phyloP scores from a whole-genome alignment of 1,140 invertebrate species.

The Drosophila setifemur region DNA sequence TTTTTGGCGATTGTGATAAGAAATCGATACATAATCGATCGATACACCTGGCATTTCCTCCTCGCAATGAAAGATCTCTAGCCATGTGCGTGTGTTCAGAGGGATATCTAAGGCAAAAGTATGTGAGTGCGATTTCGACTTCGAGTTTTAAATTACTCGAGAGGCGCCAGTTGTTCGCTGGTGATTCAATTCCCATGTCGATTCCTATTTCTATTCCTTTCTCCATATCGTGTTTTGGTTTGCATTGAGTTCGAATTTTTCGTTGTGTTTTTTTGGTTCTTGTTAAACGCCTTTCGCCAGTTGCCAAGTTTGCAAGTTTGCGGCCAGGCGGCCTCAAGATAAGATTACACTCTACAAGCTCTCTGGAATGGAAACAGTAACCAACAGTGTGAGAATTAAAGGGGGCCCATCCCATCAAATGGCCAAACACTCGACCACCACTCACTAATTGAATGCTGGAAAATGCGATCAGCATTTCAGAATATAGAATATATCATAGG shows the following conservation, averaged over 20 bases:
- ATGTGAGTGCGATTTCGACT: no score
- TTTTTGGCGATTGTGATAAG: slow-evolving; percentile 1
- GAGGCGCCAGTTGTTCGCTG: slow-evolving; percentile 14
- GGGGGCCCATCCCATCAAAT: neutral
- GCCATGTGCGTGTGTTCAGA: no score
- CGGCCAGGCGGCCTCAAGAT: slow-evolving; percentile 2
- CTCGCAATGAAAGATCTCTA: no score
- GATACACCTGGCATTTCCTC: slow-evolving; percentile 10
- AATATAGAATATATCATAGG: no score
- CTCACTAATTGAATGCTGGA: no score
- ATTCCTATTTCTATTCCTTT: slow-evolving; percentile 6
- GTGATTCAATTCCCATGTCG: slow-evolving; percentile 36
- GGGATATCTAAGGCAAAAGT: no score
- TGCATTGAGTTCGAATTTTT: neutral
- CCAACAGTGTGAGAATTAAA: neutral
- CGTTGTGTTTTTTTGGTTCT: neutral
- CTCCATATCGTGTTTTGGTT: neutral
- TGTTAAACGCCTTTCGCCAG: slow-evolving; percentile 10
- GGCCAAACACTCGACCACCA: no score
- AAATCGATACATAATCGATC: slow-evolving; percentile 3
- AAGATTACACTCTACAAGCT: slow-evolving; percentile 25
- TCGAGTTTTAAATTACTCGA: slow-evolving; percentile 21
- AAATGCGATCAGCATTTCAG: no score
- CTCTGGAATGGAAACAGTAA: neutral
- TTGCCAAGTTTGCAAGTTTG: slow-evolving; percentile 44